phyloP scores from a whole-genome alignment of 2,797 vertebrate genomes.

The Steatocranus sp. region DNA sequence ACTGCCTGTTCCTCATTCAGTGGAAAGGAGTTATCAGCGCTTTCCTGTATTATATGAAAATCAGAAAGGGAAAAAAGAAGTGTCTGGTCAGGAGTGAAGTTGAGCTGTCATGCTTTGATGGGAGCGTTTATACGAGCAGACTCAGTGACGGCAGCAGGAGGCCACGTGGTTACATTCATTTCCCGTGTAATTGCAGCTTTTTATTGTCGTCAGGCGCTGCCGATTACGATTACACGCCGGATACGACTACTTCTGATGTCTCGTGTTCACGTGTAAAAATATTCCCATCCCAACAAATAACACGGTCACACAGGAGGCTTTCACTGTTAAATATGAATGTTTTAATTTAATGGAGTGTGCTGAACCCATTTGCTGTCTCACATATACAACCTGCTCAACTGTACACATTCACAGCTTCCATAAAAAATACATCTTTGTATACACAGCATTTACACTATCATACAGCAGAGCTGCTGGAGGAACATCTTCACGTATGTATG shows the following conservation, averaged over 20 bases:
- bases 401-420: constrained; percentile 79
- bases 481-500: constrained; percentile 31
- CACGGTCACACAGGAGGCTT: not conserved
- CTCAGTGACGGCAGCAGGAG: not conserved
- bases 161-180: not conserved
- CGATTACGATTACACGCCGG: not conserved
- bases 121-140: not conserved
- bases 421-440: constrained; percentile 82
- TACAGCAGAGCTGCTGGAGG: constrained; percentile 67
- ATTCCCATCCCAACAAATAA: not conserved
- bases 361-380: constrained; percentile 59
- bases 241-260: not conserved
- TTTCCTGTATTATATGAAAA: constrained; percentile 2
- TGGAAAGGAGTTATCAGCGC: not conserved
- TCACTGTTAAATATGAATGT: constrained; percentile 64
- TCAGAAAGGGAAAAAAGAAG: not conserved
- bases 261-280: not conserved
- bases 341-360: constrained; percentile 78
- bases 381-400: constrained; percentile 71
- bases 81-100: not conserved
- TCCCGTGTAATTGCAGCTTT: not conserved
- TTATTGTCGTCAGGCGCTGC: not conserved
- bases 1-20: constrained; percentile 33
- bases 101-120: not conserved
- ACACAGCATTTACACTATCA: constrained; percentile 79